Conservation (phyloP, 1,140 invertebrate species). For the Tetranychus urticae region DNA sequence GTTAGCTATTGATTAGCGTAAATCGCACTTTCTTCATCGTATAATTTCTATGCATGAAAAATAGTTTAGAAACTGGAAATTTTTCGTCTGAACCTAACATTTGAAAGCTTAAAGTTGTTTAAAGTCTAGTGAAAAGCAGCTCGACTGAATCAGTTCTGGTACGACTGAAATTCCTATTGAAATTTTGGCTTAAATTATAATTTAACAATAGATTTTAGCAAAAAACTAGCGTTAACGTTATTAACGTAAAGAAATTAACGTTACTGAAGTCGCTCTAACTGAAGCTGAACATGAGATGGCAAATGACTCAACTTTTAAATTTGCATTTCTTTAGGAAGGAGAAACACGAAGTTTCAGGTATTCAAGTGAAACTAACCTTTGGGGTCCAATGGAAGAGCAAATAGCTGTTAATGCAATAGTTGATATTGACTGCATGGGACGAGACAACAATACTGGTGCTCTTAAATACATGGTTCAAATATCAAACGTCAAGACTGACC, state of each 20-base stretch:
- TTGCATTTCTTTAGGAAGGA: neutral
- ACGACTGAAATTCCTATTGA: too few species aligned
- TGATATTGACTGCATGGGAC: conserved; percentile 6
- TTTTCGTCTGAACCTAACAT: too few species aligned
- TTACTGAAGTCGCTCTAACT: neutral
- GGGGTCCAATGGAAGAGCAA: conserved; percentile 7
- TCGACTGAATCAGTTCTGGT: too few species aligned
- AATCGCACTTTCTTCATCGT: too few species aligned
- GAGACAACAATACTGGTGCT: neutral
- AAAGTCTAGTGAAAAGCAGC: too few species aligned
- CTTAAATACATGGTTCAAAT: conserved; percentile 10
- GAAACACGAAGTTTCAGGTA: conserved; percentile 9
- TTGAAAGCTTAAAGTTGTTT: too few species aligned
- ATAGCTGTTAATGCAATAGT: conserved; percentile 5
- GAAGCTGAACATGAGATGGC: neutral
- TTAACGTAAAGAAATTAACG: neutral
- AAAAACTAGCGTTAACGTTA: neutral
- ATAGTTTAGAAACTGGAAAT: too few species aligned
- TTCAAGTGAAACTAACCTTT: conserved; percentile 7
- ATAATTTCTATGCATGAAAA: too few species aligned
- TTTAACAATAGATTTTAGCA: too few species aligned
- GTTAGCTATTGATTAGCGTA: too few species aligned
- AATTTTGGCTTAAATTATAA: too few species aligned
- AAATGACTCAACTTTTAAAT: neutral
- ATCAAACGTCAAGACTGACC: neutral